phyloP scores from a whole-genome alignment of 2,888 invertebrate species.

The Erebia aethiops region DNA sequence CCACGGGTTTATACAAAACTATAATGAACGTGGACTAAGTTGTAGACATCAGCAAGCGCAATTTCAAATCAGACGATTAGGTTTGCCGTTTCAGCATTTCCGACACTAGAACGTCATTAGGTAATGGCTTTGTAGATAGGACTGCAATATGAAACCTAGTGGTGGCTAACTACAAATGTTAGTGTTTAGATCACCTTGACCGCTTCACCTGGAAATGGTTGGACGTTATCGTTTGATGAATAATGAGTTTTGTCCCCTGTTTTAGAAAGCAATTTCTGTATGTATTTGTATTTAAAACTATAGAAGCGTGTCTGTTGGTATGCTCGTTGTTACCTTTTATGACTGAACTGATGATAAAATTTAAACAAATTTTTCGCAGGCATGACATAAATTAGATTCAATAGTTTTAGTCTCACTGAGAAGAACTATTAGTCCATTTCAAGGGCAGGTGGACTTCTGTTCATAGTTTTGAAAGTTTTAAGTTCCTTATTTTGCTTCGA shows the following conservation, averaged over 20 bases:
- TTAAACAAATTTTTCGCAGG: no score
- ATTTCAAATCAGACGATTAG: background rate
- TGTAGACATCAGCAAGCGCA: background rate
- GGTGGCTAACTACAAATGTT: slow-evolving; percentile 12
- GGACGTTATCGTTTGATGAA: slow-evolving; percentile 7
- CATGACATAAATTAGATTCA: background rate
- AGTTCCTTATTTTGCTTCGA: no score
- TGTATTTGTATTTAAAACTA: slow-evolving; percentile 5
- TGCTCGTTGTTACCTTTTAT: background rate
- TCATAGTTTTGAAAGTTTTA: no score
- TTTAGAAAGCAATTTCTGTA: slow-evolving; percentile 3
- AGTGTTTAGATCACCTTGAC: slow-evolving; percentile 29
- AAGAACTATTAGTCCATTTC: background rate
- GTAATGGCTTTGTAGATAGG: slow-evolving; percentile 2
- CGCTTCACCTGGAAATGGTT: slow-evolving; percentile 22
- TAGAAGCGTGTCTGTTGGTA: background rate
- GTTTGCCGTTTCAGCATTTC: slow-evolving; percentile 1
- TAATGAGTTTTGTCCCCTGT: background rate
- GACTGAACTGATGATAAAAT: background rate
- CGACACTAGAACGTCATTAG: background rate
- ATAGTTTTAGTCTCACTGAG: background rate
- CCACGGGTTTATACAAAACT: no score
- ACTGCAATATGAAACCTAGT: slow-evolving; percentile 5
- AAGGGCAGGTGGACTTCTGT: no score
- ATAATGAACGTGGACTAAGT: no score